A percentile compares a stretch with the other conserved stretches of the same genome.
These are phyloP conservation scores for Macrosiphum euphorbiae DNA, from an alignment of 2,888 invertebrate genomes.

Conservation along the genomic window DNA sequence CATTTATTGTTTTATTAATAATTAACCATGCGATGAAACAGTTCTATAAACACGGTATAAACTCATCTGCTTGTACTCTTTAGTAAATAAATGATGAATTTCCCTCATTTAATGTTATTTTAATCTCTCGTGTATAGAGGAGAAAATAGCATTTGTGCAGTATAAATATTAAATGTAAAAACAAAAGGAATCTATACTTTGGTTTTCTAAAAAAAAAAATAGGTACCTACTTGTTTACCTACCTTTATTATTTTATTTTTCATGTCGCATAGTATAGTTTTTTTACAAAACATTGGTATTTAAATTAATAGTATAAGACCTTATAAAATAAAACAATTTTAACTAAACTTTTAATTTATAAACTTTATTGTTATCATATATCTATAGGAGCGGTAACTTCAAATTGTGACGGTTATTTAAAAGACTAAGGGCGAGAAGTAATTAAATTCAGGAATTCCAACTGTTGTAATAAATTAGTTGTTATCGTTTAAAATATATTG, in stretches of 20 bases:
- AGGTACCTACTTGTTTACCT: too few relatives aligned
- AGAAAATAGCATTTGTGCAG: neutral
- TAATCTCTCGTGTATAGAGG: neutral
- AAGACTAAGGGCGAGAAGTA: conserved; percentile 45
- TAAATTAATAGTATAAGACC: neutral
- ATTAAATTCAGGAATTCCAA: conserved; percentile 56
- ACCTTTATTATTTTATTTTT: neutral
- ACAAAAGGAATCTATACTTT: neutral
- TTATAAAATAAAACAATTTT: conserved; percentile 32
- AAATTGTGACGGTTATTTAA: conserved; percentile 48
- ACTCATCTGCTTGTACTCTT: neutral
- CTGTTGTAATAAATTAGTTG: conserved; percentile 56
- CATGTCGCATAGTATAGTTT: neutral
- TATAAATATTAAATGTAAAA: neutral
- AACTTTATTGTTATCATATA: conserved; percentile 45
- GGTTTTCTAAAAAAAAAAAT: neutral
- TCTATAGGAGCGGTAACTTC: conserved; percentile 45
- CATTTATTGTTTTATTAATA: neutral
- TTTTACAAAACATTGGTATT: conserved; percentile 7
- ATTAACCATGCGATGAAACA: neutral
- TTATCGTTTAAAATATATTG: conserved; percentile 53
- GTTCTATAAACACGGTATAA: neutral
- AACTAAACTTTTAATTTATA: conserved; percentile 57
- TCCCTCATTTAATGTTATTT: neutral
- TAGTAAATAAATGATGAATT: neutral